Evolutionary conservation across 2,888 invertebrate genomes (phyloP).

Genomic region (Hybos culiciformis): DNA sequence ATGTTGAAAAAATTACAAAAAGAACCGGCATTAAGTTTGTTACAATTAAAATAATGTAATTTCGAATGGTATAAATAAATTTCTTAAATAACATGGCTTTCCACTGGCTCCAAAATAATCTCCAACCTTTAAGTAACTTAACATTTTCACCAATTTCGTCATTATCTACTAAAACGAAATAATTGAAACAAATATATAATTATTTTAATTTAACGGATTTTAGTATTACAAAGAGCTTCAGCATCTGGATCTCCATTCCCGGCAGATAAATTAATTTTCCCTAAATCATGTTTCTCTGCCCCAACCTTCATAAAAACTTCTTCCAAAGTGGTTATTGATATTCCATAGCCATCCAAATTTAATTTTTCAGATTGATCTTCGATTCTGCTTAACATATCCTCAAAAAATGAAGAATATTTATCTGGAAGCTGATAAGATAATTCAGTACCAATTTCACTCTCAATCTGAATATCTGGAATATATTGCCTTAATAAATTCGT

Average conservation of each 20-base stretch:
- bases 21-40: slow-evolving; percentile 56
- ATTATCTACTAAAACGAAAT: no score
- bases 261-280: no score
- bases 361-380: slow-evolving; percentile 45
- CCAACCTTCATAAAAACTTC: slow-evolving; percentile 75
- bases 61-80: slow-evolving; percentile 46
- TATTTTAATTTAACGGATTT: no score
- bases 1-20: slow-evolving; percentile 47
- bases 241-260: no score
- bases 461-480: slow-evolving; percentile 50
- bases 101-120: slow-evolving; percentile 41
- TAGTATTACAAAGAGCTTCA: no score
- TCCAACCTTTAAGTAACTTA: no score
- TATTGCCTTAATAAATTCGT: slow-evolving; percentile 46
- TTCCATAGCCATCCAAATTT: slow-evolving; percentile 63
- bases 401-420: slow-evolving; percentile 46
- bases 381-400: slow-evolving; percentile 51
- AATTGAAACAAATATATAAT: no score
- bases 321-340: slow-evolving; percentile 74
- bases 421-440: slow-evolving; percentile 55
- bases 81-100: slow-evolving; percentile 54
- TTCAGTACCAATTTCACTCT: slow-evolving; percentile 63
- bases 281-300: slow-evolving; percentile 30
- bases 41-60: slow-evolving; percentile 48
- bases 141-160: no score